phyloP scores from a whole-genome alignment of 1,140 invertebrate genomes.

The Lordiphosa collinella region DNA sequence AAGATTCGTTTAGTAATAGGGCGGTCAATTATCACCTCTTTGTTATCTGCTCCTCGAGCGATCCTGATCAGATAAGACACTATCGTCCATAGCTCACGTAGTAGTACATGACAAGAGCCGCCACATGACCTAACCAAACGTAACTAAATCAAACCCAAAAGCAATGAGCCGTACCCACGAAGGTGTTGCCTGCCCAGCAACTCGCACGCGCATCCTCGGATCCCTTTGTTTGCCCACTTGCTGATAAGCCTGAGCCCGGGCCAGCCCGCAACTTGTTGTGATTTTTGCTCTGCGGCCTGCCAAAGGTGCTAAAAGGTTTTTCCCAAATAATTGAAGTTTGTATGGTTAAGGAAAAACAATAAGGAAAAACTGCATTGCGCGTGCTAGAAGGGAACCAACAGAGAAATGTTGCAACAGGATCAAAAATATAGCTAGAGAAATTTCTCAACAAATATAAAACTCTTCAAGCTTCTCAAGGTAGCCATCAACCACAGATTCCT shows the following conservation, averaged over 20 bases:
- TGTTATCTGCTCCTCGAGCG: constrained; percentile 60
- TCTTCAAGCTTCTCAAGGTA: too few species aligned
- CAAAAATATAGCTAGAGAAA: background rate
- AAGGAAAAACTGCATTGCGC: constrained; percentile 2
- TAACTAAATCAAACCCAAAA: constrained; percentile 26
- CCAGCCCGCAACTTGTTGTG: constrained; percentile 57
- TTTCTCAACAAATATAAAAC: background rate
- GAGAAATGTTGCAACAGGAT: background rate
- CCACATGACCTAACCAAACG: constrained; percentile 36
- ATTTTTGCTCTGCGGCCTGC: constrained; percentile 53
- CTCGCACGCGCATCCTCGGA: constrained; percentile 23
- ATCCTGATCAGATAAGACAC: constrained; percentile 35
- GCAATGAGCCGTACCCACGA: constrained; percentile 13
- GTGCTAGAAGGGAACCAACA: background rate
- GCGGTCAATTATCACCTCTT: constrained; percentile 74
- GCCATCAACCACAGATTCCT: too few species aligned
- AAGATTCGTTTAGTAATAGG: constrained; percentile 60
- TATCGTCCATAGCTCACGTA: constrained; percentile 44
- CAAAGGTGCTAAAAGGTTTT: constrained; percentile 74
- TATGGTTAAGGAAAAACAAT: constrained; percentile 3
- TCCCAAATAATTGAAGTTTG: constrained; percentile 13
- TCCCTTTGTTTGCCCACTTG: constrained; percentile 27
- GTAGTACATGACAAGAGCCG: constrained; percentile 54
- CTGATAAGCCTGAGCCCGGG: constrained; percentile 27
- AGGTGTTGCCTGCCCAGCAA: constrained; percentile 45